Percentiles rank a stretch among this genome's conserved stretches.
Conservation (phyloP, 1,140 invertebrate genomes). For the Parasteatoda tepidariorum region DNA sequence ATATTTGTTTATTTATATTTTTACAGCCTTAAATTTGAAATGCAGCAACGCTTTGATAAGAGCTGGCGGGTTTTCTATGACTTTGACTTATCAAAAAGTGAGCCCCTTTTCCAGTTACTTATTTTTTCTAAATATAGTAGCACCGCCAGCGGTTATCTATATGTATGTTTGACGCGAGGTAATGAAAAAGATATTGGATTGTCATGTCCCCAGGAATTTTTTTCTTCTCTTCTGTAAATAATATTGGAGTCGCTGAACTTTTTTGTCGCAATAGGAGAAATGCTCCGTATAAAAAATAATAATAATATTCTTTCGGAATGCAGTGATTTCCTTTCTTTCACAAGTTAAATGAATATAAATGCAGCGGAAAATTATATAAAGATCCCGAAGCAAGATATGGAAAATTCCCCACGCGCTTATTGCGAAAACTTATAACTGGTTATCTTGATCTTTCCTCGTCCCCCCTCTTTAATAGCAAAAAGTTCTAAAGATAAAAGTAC, state of each 20-base stretch:
- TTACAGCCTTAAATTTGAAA: constrained; percentile 4
- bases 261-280: constrained; percentile 1
- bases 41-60: constrained; percentile 38
- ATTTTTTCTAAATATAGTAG: constrained; percentile 21
- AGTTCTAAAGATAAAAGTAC: too few relatives aligned
- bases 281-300: background rate
- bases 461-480: too few relatives aligned
- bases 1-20: background rate
- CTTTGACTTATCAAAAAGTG: constrained; percentile 28
- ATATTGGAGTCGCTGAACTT: background rate
- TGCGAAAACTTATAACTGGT: too few relatives aligned
- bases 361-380: too few relatives aligned
- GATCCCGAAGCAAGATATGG: too few relatives aligned
- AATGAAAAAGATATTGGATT: constrained; percentile 54
- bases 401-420: too few relatives aligned
- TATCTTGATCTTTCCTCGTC: too few relatives aligned
- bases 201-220: constrained; percentile 14
- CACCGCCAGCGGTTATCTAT: constrained; percentile 15
- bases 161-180: background rate
- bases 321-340: background rate
- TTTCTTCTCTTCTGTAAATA: background rate
- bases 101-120: background rate
- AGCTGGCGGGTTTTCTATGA: background rate
- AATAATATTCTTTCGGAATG: background rate
- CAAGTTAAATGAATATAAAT: background rate